phyloP scores from a whole-genome alignment of 1,140 invertebrate species.

The Macrobrachium nipponense region DNA sequence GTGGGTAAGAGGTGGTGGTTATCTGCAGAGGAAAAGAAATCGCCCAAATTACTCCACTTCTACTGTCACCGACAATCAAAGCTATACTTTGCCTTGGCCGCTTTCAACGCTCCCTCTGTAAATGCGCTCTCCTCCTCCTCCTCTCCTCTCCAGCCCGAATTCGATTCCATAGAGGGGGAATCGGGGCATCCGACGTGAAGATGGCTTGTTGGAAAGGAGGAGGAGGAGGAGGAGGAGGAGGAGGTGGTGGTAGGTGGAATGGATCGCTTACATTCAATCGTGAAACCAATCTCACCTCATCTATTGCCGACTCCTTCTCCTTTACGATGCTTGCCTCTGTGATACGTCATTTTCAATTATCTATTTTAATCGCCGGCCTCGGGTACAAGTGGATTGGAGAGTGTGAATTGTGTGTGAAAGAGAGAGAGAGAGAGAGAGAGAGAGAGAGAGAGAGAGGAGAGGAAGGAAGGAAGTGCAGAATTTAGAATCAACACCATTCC shows the following conservation, averaged over 20 bases:
- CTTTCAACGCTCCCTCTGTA: conserved; percentile 31
- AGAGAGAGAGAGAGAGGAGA: no score
- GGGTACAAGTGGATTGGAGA: neutral
- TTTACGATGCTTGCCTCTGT: conserved; percentile 10
- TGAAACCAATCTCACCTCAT: conserved; percentile 40
- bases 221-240: no score
- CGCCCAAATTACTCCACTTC: neutral
- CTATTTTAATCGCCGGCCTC: conserved; percentile 2
- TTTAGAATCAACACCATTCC: no score
- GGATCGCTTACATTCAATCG: conserved; percentile 37
- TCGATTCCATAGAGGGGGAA: conserved; percentile 47
- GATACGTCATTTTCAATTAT: conserved; percentile 33
- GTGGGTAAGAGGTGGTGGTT: no score
- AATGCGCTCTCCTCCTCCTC: conserved; percentile 33
- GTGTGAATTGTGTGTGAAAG: conserved; percentile 8
- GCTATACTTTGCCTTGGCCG: conserved; percentile 25
- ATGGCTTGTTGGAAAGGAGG: neutral
- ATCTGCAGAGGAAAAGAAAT: no score
- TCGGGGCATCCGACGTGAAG: conserved; percentile 24
- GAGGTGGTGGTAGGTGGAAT: no score
- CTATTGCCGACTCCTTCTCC: neutral
- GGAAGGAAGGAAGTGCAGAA: no score
- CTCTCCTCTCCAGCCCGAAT: conserved; percentile 26
- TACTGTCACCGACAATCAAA: neutral
- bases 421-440: no score